Evolutionary conservation across 2,113 vertebrate species (phyloP).

Genomic region (Pagrus major): DNA sequence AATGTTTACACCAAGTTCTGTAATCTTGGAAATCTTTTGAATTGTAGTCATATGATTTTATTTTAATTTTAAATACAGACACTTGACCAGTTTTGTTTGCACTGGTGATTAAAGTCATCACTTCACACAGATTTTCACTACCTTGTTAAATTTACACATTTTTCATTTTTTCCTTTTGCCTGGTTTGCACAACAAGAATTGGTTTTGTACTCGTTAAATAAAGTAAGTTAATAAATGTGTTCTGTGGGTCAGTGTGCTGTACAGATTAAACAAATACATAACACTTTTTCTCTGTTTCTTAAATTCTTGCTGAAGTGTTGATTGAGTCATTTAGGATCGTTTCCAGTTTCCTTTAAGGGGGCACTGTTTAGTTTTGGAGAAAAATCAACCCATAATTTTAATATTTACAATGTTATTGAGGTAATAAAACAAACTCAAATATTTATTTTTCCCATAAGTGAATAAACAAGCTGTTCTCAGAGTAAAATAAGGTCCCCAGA

Average conservation of each 20-base stretch:
- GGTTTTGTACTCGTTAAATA: conserved; percentile 50
- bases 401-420: too few species aligned
- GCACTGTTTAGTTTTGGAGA: too few species aligned
- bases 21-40: conserved; percentile 26
- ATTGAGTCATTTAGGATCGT: neutral
- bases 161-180: neutral
- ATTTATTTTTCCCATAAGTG: too few species aligned
- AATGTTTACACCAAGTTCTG: conserved; percentile 14
- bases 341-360: neutral
- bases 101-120: conserved; percentile 27
- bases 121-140: conserved; percentile 3
- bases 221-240: conserved; percentile 18
- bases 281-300: neutral
- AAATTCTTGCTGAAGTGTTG: neutral
- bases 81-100: conserved; percentile 38
- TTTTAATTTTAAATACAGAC: conserved; percentile 11
- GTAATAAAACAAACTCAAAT: too few species aligned
- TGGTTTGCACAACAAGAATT: conserved; percentile 46
- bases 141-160: neutral
- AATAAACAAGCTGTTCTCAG: too few species aligned
- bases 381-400: too few species aligned
- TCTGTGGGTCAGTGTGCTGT: conserved; percentile 35
- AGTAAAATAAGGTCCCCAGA: too few species aligned
- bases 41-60: neutral
- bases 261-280: conserved; percentile 44